phyloP scores from a whole-genome alignment of 2,113 vertebrate species.

The Acanthochromis polyacanthus region DNA sequence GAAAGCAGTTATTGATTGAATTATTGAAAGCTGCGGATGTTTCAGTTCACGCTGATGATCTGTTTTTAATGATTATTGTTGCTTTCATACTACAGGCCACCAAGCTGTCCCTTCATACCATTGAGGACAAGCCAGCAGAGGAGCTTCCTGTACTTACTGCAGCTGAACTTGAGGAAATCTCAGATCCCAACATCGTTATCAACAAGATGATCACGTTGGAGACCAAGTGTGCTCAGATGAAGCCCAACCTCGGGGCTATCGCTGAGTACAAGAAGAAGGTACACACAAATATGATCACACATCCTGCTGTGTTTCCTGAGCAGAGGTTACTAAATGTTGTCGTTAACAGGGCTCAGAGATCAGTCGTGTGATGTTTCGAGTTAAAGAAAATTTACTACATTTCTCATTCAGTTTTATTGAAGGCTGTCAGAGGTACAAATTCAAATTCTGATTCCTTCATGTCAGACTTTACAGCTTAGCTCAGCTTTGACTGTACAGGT shows the following conservation, averaged over 20 bases:
- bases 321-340: neutral
- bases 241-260: slow-evolving; percentile 94
- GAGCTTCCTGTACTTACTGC: slow-evolving; percentile 82
- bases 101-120: slow-evolving; percentile 87
- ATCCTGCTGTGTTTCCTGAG: neutral
- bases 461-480: too few relatives aligned
- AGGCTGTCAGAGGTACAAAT: too few relatives aligned
- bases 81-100: slow-evolving; percentile 81
- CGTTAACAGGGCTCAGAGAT: neutral
- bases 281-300: neutral
- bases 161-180: slow-evolving; percentile 86
- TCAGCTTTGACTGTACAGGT: too few relatives aligned
- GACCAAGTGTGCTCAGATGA: slow-evolving; percentile 89
- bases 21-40: too few relatives aligned
- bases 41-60: too few relatives aligned
- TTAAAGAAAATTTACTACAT: too few relatives aligned
- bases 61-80: too few relatives aligned
- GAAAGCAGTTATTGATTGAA: too few relatives aligned
- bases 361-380: too few relatives aligned
- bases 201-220: slow-evolving; percentile 92
- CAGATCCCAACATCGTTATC: slow-evolving; percentile 86
- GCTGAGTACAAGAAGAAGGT: slow-evolving; percentile 94
- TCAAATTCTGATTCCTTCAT: too few relatives aligned
- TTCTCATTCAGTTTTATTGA: too few relatives aligned
- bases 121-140: slow-evolving; percentile 86